Conservation (phyloP, 2,113 vertebrate species). For the Ardeotis arabs region DNA sequence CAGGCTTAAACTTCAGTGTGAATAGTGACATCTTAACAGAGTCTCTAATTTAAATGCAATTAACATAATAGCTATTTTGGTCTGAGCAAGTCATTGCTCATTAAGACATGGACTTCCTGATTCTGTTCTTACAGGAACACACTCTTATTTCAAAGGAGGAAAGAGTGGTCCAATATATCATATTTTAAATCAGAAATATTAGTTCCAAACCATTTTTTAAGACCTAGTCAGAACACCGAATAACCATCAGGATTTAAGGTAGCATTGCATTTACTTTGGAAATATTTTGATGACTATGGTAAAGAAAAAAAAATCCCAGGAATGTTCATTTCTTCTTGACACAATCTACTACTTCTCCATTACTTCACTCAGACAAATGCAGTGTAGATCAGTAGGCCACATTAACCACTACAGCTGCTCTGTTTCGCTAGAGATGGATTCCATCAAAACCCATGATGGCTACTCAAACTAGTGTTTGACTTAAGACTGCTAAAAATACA, state of each 20-base stretch:
- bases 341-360: neutral
- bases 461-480: neutral
- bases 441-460: neutral
- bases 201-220: neutral
- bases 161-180: neutral
- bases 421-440: neutral
- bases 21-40: neutral
- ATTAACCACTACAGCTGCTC: neutral
- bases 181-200: neutral
- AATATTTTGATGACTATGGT: neutral
- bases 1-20: neutral
- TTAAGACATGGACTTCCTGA: neutral
- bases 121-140: neutral
- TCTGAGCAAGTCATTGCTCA: neutral
- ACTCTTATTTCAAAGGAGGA: neutral
- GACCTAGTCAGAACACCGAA: neutral
- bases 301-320: neutral
- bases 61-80: neutral
- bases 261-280: neutral
- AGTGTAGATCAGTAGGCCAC: neutral
- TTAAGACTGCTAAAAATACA: neutral
- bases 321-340: neutral
- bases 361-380: neutral
- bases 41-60: neutral
- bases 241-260: neutral